Percentiles rank a stretch among this genome's conserved stretches.
Evolutionary conservation across 1,140 invertebrate genomes (phyloP).

Genomic region (Brachionus plicatilis): DNA sequence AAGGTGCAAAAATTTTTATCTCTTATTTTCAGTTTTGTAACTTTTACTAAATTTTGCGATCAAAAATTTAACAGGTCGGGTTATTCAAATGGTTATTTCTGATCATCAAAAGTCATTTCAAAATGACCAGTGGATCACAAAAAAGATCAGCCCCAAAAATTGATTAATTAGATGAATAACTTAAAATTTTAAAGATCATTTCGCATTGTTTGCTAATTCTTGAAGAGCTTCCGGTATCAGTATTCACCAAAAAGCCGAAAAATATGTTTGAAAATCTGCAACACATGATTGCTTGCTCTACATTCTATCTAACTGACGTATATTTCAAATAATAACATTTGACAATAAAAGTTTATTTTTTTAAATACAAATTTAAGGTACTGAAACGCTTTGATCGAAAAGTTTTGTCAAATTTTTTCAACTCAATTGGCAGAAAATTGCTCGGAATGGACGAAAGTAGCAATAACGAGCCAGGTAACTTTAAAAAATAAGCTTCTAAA

Average conservation of each 20-base stretch:
- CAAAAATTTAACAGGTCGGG: too few species aligned
- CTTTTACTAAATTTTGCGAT: too few species aligned
- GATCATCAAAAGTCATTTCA: too few species aligned
- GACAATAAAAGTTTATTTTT: not conserved
- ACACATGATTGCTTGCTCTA: constrained; percentile 55
- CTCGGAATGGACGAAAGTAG: constrained; percentile 45
- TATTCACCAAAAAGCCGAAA: constrained; percentile 49
- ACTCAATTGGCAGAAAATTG: constrained; percentile 49
- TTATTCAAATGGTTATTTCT: too few species aligned
- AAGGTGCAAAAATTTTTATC: too few species aligned
- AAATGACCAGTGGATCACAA: too few species aligned
- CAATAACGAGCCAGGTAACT: not conserved
- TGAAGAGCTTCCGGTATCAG: constrained; percentile 50
- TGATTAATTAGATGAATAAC: not conserved
- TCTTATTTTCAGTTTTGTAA: too few species aligned
- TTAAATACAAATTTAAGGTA: constrained; percentile 43
- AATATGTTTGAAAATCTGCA: constrained; percentile 52
- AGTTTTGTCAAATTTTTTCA: constrained; percentile 48
- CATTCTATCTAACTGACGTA: constrained; percentile 53
- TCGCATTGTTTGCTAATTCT: constrained; percentile 50
- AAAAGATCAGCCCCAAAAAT: too few species aligned
- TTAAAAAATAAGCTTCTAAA: not conserved
- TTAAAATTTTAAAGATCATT: constrained; percentile 45
- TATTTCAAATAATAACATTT: not conserved
- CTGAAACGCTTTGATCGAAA: constrained; percentile 52